Evolutionary conservation across 2,797 vertebrate species (phyloP).

Genomic region (Botia kubotai): DNA sequence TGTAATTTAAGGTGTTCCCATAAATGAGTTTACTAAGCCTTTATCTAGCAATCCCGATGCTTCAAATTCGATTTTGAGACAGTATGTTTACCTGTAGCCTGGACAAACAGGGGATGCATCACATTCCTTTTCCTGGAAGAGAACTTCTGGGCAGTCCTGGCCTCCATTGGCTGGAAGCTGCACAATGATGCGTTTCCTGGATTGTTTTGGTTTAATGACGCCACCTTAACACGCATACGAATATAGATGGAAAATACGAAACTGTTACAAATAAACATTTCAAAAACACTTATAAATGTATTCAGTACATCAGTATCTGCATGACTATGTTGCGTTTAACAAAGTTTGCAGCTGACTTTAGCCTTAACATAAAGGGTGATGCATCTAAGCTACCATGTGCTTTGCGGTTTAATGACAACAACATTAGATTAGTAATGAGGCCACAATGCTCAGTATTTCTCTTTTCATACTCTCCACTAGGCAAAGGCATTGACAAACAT

Average conservation of each 20-base stretch:
- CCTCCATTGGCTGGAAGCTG: conserved; percentile 91
- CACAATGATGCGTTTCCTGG: conserved; percentile 86
- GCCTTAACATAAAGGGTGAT: neutral
- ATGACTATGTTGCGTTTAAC: neutral
- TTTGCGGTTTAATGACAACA: neutral
- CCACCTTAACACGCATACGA: conserved; percentile 59
- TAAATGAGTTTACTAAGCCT: too few relatives aligned
- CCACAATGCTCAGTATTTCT: neutral
- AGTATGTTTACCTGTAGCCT: conserved; percentile 84
- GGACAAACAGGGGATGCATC: conserved; percentile 82
- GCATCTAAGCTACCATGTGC: neutral
- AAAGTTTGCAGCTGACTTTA: neutral
- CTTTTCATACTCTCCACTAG: neutral
- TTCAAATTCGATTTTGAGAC: neutral
- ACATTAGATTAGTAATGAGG: conserved; percentile 3
- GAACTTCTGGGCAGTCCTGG: conserved; percentile 88
- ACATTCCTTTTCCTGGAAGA: conserved; percentile 91
- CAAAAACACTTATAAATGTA: neutral
- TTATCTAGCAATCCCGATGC: too few relatives aligned
- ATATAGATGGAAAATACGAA: neutral
- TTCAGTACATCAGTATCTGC: neutral
- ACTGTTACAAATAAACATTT: neutral
- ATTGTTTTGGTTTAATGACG: conserved; percentile 82
- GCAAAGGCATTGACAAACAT: conserved; percentile 17
- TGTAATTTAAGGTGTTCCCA: too few relatives aligned